These are phyloP conservation scores for Zosterops lateralis DNA, from an alignment of 2,113 vertebrate genomes.

Conservation along the genomic window DNA sequence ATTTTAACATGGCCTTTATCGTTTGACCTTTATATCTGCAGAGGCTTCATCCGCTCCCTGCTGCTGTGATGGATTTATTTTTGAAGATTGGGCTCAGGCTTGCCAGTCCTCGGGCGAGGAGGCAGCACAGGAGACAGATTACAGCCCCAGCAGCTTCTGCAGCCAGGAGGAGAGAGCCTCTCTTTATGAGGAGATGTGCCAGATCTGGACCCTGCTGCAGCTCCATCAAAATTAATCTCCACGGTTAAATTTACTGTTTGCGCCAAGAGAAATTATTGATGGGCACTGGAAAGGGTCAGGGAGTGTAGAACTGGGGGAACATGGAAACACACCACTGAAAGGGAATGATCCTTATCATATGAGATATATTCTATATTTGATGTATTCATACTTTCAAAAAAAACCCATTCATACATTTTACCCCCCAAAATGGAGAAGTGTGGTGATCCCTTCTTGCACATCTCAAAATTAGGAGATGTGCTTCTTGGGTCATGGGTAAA, in stretches of 20 bases:
- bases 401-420: neutral
- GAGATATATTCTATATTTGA: neutral
- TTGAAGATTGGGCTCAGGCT: neutral
- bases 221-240: neutral
- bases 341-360: neutral
- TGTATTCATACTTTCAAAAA: neutral
- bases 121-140: neutral
- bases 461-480: neutral
- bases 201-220: neutral
- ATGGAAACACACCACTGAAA: neutral
- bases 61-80: slow-evolving; percentile 44
- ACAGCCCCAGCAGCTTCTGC: neutral
- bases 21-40: slow-evolving; percentile 55
- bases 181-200: neutral
- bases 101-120: neutral
- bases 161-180: neutral
- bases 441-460: neutral
- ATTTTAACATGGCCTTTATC: slow-evolving; percentile 60
- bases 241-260: neutral
- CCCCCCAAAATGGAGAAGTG: neutral
- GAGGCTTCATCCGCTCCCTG: neutral
- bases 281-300: neutral
- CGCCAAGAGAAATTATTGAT: neutral
- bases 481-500: rapidly evolving
- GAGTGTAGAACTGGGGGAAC: neutral